These are phyloP conservation scores for Hyperopisus bebe DNA, from an alignment of 2,113 vertebrate species.

Conservation along the genomic window DNA sequence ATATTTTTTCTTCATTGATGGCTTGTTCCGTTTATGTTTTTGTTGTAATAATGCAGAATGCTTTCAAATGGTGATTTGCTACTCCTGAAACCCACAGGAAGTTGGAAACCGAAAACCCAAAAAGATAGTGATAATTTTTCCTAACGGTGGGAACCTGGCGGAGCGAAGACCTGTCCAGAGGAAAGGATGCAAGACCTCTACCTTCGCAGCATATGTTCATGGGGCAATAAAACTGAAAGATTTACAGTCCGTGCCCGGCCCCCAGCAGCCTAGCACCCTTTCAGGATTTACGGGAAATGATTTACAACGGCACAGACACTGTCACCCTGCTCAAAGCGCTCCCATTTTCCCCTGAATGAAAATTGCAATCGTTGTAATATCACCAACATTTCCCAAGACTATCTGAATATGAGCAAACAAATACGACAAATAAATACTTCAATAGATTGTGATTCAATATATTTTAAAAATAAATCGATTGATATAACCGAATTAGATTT, in stretches of 20 bases:
- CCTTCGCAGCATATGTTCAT: conserved; percentile 94
- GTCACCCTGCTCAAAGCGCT: conserved; percentile 84
- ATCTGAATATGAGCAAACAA: background rate
- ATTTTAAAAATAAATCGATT: background rate
- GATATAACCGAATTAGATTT: background rate
- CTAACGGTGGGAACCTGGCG: conserved; percentile 61
- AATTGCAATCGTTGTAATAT: background rate
- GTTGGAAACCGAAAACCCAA: conserved; percentile 38
- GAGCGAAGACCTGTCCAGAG: conserved; percentile 69
- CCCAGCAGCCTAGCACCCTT: conserved; percentile 94
- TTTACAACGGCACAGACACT: conserved; percentile 91
- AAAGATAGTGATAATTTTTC: conserved; percentile 54
- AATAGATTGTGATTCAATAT: background rate
- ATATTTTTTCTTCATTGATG: background rate
- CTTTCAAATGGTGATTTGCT: conserved; percentile 10
- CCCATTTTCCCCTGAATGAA: conserved; percentile 32
- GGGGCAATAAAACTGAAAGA: conserved; percentile 99
- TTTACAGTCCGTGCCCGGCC: conserved; percentile 96
- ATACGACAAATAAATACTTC: background rate
- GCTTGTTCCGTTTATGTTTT: background rate
- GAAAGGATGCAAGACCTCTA: conserved; percentile 80
- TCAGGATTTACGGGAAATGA: conserved; percentile 98
- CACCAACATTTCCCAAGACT: background rate
- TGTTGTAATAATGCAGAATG: background rate
- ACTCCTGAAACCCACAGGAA: conserved; percentile 27